Evolutionary conservation across 2,888 invertebrate genomes (phyloP), one percentile per base, ranked within the genome.

Genomic region (Sesia bembeciformis): DNA sequence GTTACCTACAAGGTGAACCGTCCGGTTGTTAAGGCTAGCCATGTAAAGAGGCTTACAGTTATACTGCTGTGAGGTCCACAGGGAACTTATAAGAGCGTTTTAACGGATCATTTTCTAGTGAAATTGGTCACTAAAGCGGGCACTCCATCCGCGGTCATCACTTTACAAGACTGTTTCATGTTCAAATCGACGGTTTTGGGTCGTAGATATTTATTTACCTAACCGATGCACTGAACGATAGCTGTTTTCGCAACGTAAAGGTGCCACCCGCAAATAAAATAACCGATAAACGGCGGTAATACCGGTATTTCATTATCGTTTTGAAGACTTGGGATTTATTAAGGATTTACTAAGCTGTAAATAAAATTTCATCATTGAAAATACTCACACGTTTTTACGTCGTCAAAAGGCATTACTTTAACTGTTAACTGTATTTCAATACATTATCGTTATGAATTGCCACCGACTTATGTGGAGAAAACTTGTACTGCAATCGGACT

Each of bases 131-230:
- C 60, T 66, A 63, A 23, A 40, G 64, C 65, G 62, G 60, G 64
- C 57, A 57, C 57, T 62, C 58, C 62, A 58, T 64, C 65, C 67
- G 65, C 56, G 64, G 62, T 64, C 71, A 70, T 76, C 76, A 73
- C 68, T 71, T 73, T 66, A 68, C 65, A 62, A 64, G 63, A 63
- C 70, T 66, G 68, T 71, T 75, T 68, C 74, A 70, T 74, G 46
- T 46, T 64, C 64, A 59, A 60, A 54, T 72, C 46, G 79, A 78
- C 82, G 72, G 72, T 77, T 84, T 74, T 71, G 68, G 84, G 84
- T 81, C 77, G 75, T 75, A 78, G 68, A 77, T 81, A 80, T 84
- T 81, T 81, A 83, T 82, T 81, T 79, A 74, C 74, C 75, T 78
- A 80, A 76, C 77, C 70, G 74, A 74, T 74, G 71, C 68, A 72